Base-by-base conservation (phyloP, 1,140 invertebrate genomes). In the Bombus superbus region DNA sequence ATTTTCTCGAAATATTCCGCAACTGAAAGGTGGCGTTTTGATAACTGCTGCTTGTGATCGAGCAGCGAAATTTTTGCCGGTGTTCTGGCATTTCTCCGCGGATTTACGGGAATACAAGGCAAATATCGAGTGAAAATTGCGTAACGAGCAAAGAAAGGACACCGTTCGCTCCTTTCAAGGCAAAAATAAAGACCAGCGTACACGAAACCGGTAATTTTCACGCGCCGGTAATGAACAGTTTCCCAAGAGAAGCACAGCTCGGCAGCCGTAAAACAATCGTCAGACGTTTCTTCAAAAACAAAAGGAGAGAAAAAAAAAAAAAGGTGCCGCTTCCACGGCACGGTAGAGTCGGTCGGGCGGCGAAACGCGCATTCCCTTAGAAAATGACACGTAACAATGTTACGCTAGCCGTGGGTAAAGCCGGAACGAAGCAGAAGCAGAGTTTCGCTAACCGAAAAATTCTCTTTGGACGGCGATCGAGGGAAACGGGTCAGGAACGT, bases 401-500 rank as follows among this genome's bases (percentile, higher is more conserved):
- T 69, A 57, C 35, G 40, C 47, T 28, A 18, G 6, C 25, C 10
- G 38, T 13, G 53, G 6, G n/a, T 44, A 57, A 77, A 71, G 47
- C 22, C 22, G 47, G 3, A 69, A 69, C 62, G 47, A 69, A 57
- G 25, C 28, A 47, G 38, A 15, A 44, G 25, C 18, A 22, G 22
- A 32, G 25, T n/a, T n/a, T 76, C 35, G 62, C 73, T 38, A 44
- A 68, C 73, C 62, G 42, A 77, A 77, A 83, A 15, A 40, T 68
- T 53, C 40, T n/a, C 42, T 57, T 68, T 35, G 81, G 18, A 76
- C 42, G 73, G 42, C 35, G 9, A 64, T 75, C 81, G 57, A 66
- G 38, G 42, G 59, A 82, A 83, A 77, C 57, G 59, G 81, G 73
- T 88, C 86, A 91, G 83, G 80, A 86, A 76, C 85, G 83, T 75